Percentiles rank a stretch among this genome's conserved stretches.
phyloP scores from a whole-genome alignment of 1,140 invertebrate species.

The Halictus rubicundus region DNA sequence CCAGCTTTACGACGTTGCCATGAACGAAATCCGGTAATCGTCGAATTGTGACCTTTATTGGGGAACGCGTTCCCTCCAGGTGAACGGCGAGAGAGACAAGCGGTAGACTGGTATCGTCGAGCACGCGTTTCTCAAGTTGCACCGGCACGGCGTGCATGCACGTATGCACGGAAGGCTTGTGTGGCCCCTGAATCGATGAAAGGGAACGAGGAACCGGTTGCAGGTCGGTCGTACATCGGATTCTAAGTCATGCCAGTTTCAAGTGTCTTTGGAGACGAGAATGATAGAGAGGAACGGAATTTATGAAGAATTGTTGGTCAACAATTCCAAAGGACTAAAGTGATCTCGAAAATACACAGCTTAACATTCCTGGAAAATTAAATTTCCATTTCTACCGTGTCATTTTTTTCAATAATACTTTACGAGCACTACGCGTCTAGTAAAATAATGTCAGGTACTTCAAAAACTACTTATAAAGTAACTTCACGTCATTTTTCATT shows the following conservation, averaged over 20 bases:
- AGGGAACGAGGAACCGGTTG: constrained; percentile 71
- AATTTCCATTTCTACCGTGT: too few relatives aligned
- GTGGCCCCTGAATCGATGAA: constrained; percentile 64
- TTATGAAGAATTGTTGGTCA: not conserved
- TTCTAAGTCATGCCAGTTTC: constrained; percentile 59
- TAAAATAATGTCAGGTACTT: too few relatives aligned
- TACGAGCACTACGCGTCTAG: too few relatives aligned
- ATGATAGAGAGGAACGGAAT: not conserved
- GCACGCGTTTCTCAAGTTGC: constrained; percentile 53
- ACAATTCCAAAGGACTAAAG: not conserved
- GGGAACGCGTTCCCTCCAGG: constrained; percentile 8
- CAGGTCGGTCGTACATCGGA: constrained; percentile 61
- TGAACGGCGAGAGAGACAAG: constrained; percentile 28
- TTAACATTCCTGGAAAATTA: too few relatives aligned
- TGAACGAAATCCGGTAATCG: not conserved
- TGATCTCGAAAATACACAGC: not conserved
- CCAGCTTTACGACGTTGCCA: not conserved
- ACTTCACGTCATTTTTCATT: too few relatives aligned
- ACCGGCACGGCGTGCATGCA: constrained; percentile 45
- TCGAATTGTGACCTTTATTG: constrained; percentile 32
- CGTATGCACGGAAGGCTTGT: constrained; percentile 56
- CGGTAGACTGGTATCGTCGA: constrained; percentile 24
- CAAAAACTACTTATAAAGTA: too few relatives aligned
- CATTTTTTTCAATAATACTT: too few relatives aligned
- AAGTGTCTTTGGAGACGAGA: constrained; percentile 40